Conservation (phyloP, 1,140 invertebrate species). For the Diorhabda elongata region DNA sequence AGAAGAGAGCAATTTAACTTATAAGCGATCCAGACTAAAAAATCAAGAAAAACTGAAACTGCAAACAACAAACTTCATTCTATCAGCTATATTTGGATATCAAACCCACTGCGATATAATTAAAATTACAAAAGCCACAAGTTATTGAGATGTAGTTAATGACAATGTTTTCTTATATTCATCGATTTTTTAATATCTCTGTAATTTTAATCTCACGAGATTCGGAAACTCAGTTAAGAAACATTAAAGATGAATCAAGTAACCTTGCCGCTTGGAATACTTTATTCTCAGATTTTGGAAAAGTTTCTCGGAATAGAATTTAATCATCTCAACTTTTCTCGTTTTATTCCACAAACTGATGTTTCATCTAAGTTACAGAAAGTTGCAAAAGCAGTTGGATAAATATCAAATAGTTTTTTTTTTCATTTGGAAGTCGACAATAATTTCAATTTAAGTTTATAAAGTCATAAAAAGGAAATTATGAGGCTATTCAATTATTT, state of each 20-base stretch:
- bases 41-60: too few relatives aligned
- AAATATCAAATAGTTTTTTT: not conserved
- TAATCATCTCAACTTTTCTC: constrained; percentile 1
- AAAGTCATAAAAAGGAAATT: too few relatives aligned
- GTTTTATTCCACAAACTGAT: not conserved
- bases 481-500: too few relatives aligned
- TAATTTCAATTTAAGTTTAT: too few relatives aligned
- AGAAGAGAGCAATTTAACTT: too few relatives aligned
- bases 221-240: not conserved
- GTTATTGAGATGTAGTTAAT: too few relatives aligned
- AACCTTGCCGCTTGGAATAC: constrained; percentile 1
- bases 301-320: constrained; percentile 2
- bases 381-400: constrained; percentile 2
- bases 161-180: too few relatives aligned
- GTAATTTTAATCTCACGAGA: not conserved
- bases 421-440: not conserved
- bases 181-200: constrained; percentile 1
- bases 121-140: too few relatives aligned
- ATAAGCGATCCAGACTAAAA: too few relatives aligned
- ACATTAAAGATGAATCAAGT: constrained; percentile 2
- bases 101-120: too few relatives aligned
- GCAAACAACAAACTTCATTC: too few relatives aligned
- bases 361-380: constrained; percentile 2
- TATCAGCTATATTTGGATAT: too few relatives aligned
- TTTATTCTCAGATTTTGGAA: constrained; percentile 3